Evolutionary conservation across 1,140 invertebrate genomes (phyloP).

Genomic region (Aphelinus atriplicis): DNA sequence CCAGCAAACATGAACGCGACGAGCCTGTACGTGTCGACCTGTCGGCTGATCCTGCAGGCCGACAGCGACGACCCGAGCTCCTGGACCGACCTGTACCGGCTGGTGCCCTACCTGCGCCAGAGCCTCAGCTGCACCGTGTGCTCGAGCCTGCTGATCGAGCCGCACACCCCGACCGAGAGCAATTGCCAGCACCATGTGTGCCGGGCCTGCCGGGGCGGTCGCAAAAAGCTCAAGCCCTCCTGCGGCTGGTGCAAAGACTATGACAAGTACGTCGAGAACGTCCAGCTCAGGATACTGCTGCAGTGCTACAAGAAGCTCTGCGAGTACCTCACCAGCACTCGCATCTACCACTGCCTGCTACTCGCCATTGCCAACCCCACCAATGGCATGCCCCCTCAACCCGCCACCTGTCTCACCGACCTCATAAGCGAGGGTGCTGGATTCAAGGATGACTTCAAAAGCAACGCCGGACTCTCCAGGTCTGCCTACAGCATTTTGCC

Average conservation of each 20-base stretch:
- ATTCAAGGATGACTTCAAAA: conserved; percentile 81
- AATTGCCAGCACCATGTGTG: conserved; percentile 91
- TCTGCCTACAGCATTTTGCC: conserved; percentile 78
- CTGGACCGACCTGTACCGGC: conserved; percentile 83
- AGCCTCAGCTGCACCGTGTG: conserved; percentile 90
- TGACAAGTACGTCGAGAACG: conserved; percentile 84
- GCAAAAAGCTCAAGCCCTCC: conserved; percentile 84
- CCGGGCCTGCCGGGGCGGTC: conserved; percentile 80
- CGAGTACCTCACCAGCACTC: conserved; percentile 79
- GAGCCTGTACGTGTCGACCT: conserved; percentile 85
- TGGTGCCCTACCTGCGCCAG: conserved; percentile 85
- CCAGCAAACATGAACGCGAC: conserved; percentile 78
- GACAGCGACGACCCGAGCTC: conserved; percentile 74
- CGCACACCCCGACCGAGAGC: conserved; percentile 81
- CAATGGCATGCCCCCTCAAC: conserved; percentile 53
- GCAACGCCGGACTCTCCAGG: conserved; percentile 74
- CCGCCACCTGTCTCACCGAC: conserved; percentile 73
- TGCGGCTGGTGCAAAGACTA: conserved; percentile 89
- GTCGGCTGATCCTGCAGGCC: conserved; percentile 80
- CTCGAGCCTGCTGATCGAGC: conserved; percentile 82
- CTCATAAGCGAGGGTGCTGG: conserved; percentile 82
- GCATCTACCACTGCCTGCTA: conserved; percentile 73
- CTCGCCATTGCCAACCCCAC: conserved; percentile 60
- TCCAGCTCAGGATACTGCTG: conserved; percentile 80
- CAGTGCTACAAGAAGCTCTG: conserved; percentile 91